These are phyloP conservation scores for Drosophila tropicalis DNA, from an alignment of 1,140 invertebrate genomes.

Conservation along the genomic window DNA sequence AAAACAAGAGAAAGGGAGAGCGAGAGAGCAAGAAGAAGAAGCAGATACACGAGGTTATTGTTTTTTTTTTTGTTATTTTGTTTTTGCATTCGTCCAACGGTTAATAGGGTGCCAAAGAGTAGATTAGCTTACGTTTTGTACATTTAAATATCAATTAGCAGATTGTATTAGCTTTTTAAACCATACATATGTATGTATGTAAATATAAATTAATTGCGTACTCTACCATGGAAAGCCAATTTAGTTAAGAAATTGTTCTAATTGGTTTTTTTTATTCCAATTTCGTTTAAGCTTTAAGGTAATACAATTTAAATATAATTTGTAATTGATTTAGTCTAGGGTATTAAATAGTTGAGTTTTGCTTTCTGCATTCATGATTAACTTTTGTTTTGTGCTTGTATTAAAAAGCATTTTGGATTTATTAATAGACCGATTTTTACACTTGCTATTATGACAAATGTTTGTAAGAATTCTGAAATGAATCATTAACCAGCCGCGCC, in stretches of 20 bases:
- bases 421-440: neutral
- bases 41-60: neutral
- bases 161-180: too few species aligned
- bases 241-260: too few species aligned
- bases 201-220: too few species aligned
- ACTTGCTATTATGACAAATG: slow-evolving; percentile 8
- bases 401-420: neutral
- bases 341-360: too few species aligned
- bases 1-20: neutral
- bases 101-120: slow-evolving; percentile 1
- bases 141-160: too few species aligned
- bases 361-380: too few species aligned
- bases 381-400: neutral
- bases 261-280: too few species aligned
- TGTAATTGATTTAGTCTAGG: too few species aligned
- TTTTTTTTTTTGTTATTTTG: neutral
- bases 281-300: too few species aligned
- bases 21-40: neutral
- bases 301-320: too few species aligned
- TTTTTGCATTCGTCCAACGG: neutral
- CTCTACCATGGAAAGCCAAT: too few species aligned
- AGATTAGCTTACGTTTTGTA: neutral
- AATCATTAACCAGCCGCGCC: neutral
- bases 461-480: slow-evolving; percentile 1
- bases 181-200: too few species aligned